These are phyloP conservation scores for Entomobrya multifasciata DNA, from an alignment of 2,888 invertebrate genomes.

Conservation along the genomic window DNA sequence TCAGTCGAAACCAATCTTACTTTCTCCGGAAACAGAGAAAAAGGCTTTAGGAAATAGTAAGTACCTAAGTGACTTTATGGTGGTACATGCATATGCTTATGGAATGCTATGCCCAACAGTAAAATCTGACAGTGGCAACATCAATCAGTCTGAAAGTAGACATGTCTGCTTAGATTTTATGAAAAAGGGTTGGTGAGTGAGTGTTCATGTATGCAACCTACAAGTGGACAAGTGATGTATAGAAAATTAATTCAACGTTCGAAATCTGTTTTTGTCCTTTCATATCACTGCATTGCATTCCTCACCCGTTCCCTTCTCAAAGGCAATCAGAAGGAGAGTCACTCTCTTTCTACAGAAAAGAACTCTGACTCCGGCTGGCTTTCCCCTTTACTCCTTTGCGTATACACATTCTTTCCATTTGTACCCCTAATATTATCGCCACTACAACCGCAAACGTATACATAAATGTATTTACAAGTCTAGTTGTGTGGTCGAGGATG, in stretches of 20 bases:
- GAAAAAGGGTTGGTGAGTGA: no score
- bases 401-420: conserved; percentile 15
- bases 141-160: conserved; percentile 35
- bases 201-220: conserved; percentile 35
- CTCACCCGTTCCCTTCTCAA: neutral
- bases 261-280: conserved; percentile 48
- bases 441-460: neutral
- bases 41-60: neutral
- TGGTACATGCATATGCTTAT: neutral
- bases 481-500: conserved; percentile 55
- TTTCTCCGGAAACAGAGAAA: conserved; percentile 21
- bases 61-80: neutral
- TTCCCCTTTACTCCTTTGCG: conserved; percentile 23
- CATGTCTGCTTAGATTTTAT: conserved; percentile 46
- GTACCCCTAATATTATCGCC: neutral
- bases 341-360: conserved; percentile 4
- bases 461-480: conserved; percentile 24
- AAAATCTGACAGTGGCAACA: neutral
- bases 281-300: conserved; percentile 30
- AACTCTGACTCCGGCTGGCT: conserved; percentile 6
- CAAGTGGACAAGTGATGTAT: conserved; percentile 60
- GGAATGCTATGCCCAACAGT: neutral
- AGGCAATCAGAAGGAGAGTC: conserved; percentile 34
- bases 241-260: conserved; percentile 62
- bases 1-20: conserved; percentile 18